Evolutionary conservation across 2,888 invertebrate species (phyloP), one percentile per base, ranked within the genome.

Genomic region (Osmoderma eremita): DNA sequence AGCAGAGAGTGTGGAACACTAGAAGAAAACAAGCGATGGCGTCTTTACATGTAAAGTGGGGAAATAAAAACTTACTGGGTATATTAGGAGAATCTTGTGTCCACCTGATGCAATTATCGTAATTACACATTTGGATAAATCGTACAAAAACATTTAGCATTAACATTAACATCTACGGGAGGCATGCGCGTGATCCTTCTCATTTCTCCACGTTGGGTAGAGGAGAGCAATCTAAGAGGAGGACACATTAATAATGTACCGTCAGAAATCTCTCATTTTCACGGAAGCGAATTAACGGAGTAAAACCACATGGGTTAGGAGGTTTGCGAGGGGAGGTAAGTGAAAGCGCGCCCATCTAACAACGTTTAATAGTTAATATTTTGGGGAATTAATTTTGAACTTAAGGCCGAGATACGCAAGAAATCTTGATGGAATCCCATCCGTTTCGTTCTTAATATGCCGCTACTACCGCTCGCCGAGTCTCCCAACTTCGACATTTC

Each of bases 181-280:
- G 18, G n/a, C 2, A 48, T 48, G 20, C 20, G 10, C 17, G 20
- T n/a, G 12, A 18, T 18, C 18, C 45, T 13, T 8, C 48, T 20
- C 17, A 17, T 48, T 20, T 48, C 17, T 12, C 12, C n/a, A 20
- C 20, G 30, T 30, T 30, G 30, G n/a, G 22, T 15, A 39, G 22
- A 41, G 18, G 13, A 51, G 13, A 56, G 22, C 56, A 15, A 48
- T 61, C 45, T 17, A 36, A 61, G 65, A 63, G 63, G 58, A 68
- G 67, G 68, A 65, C 67, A 49, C 66, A 70, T 72, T 72, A 73
- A 73, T 73, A 73, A 73, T 73, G 65, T 69, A 72, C 48, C 53
- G 49, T 51, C 69, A 69, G 71, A 72, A 72, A 72, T 73, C 70
- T 72, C 69, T 71, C 71, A 72, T 73, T 73, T 73, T 73, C 72